Base-by-base conservation (phyloP, 2,113 vertebrate genomes). In the Misgurnus mizolepis region DNA sequence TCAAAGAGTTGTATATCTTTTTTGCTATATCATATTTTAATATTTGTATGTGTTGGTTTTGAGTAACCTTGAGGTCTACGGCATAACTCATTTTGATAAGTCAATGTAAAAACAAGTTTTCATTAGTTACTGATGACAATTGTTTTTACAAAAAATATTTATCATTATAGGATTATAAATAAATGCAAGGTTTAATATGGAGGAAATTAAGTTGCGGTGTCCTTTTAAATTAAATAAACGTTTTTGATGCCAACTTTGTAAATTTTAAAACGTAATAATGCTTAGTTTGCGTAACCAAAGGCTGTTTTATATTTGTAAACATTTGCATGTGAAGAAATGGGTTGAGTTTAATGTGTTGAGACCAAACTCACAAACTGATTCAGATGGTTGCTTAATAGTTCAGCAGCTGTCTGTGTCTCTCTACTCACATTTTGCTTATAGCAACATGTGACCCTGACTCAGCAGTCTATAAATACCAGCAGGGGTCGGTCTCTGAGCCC, bases 381-480 rank as follows among this genome's bases (percentile, higher is more conserved):
- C 39, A 70, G 22, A 53, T 41, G 22, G 41, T 75, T 78, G 62
- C 53, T 64, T 79, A 15, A 58, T 53, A 74, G 74, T 61, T 74
- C 53, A 53, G n/a, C 84, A 86, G 84, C 84, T 86, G 84, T 79
- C 53, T 34, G 58, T 82, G 71, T 80, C 77, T 62, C 27, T 47
- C 15, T 67, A 15, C 56, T 49, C 55, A 10, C 34, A 15, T 55
- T 45, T 15, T 67, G 39, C 70, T 74, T 53, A 40, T 50, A 22
- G 49, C 67, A 62, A 68, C 67, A 53, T 60, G 53, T 69, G 61
- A 78, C 80, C 73, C 82, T 77, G 85, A 84, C 76, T 84, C 82
- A 84, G 85, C 82, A 82, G 62, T 34, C 82, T 86, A 86, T 84
- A 84, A 86, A 86, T 86, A 86, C 82, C 68, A 76, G 47, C 62